Conservation (phyloP, 2,113 vertebrate genomes). For the Nyctibius bracteatus region DNA sequence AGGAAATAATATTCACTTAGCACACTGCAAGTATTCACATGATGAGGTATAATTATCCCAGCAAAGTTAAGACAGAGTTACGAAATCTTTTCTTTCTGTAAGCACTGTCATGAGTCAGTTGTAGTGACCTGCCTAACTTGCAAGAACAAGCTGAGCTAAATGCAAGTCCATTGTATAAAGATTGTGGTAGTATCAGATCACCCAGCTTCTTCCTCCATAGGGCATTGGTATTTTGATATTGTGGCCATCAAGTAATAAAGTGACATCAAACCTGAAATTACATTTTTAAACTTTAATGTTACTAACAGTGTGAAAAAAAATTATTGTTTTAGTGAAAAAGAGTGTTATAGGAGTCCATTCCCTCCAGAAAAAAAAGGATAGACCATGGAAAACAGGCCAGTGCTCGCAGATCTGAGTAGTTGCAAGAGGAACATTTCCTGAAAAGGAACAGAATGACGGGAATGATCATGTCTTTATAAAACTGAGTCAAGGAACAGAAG, state of each 20-base stretch:
- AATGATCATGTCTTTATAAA: not conserved
- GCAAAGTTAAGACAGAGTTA: not conserved
- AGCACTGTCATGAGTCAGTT: not conserved
- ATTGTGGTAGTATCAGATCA: not conserved
- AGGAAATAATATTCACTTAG: not conserved
- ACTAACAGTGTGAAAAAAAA: not conserved
- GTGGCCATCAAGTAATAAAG: not conserved
- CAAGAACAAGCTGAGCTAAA: not conserved
- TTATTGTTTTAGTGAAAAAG: not conserved
- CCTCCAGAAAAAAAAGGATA: not conserved
- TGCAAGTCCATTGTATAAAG: not conserved
- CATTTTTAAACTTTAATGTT: not conserved
- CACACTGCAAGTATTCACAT: not conserved
- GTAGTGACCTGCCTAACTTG: not conserved
- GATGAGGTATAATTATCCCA: not conserved
- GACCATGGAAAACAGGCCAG: not conserved
- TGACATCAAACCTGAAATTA: not conserved
- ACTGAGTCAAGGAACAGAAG: not conserved
- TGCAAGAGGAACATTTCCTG: not conserved
- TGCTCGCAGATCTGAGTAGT: not conserved
- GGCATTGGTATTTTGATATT: not conserved
- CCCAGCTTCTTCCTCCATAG: not conserved
- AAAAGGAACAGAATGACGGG: not conserved
- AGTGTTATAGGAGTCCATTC: not conserved
- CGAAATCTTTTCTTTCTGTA: not conserved